phyloP scores from a whole-genome alignment of 2,888 invertebrate genomes.

The Agrotis segetum region DNA sequence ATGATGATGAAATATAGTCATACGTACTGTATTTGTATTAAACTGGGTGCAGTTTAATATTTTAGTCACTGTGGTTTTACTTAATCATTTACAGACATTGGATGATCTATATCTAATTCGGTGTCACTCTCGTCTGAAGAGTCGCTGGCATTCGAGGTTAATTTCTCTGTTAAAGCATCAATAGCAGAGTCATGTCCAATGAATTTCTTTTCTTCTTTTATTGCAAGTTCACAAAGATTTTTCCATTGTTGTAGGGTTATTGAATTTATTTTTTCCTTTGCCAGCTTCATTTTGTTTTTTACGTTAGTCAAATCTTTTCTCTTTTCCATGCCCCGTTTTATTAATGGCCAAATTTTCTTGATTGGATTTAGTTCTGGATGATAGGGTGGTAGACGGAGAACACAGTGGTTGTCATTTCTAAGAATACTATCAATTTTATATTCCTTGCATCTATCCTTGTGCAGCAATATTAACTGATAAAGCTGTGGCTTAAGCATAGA shows the following conservation, averaged over 20 bases:
- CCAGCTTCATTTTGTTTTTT: constrained; percentile 5
- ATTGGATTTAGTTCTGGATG: constrained; percentile 36
- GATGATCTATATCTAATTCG: constrained; percentile 28
- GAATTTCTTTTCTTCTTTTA: constrained; percentile 29
- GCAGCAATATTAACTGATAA: constrained; percentile 35
- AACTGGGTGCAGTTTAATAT: background rate
- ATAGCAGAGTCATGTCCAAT: constrained; percentile 35
- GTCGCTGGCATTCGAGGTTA: background rate
- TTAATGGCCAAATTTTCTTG: constrained; percentile 21
- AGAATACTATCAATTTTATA: constrained; percentile 32
- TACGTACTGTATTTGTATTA: background rate
- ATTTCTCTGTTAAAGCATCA: constrained; percentile 28
- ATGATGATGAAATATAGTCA: no score
- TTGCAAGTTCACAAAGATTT: constrained; percentile 22
- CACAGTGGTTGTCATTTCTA: constrained; percentile 1
- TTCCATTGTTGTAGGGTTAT: constrained; percentile 25
- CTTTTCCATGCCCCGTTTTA: constrained; percentile 12
- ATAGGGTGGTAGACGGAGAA: constrained; percentile 24
- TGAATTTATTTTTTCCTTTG: constrained; percentile 10
- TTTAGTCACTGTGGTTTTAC: background rate
- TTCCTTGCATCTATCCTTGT: constrained; percentile 24
- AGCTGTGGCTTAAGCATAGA: constrained; percentile 45
- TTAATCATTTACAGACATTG: constrained; percentile 5
- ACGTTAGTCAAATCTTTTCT: background rate
- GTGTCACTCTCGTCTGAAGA: constrained; percentile 36